phyloP scores from a whole-genome alignment of 37 sponge, comb jelly and placozoan genomes.

The Theonella swinhoei region DNA sequence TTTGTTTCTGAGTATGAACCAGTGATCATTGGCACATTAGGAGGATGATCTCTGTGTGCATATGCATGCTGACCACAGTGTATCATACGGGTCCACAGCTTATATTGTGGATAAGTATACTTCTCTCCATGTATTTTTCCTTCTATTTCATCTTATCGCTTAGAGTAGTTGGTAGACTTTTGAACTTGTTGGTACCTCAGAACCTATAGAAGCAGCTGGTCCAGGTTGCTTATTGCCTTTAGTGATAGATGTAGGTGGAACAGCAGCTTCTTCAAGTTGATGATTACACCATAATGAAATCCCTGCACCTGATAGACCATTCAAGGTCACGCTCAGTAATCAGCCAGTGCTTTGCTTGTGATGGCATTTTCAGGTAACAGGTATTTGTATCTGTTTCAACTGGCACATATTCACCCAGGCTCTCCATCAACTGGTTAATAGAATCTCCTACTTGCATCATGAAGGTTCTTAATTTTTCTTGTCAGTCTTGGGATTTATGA shows the following conservation, averaged over 20 bases:
- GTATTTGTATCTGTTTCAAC: neutral
- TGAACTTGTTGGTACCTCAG: no score
- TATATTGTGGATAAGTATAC: neutral
- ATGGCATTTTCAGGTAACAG: neutral
- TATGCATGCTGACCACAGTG: neutral
- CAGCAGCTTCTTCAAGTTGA: no score
- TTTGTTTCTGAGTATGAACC: neutral
- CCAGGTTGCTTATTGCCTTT: no score
- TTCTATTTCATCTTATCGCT: neutral
- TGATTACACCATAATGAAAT: slow-evolving; percentile 11
- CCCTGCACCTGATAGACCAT: neutral
- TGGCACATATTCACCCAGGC: slow-evolving; percentile 1
- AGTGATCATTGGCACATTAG: slow-evolving; percentile 10
- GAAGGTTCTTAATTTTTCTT: neutral
- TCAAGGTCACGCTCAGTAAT: neutral
- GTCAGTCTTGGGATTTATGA: slow-evolving; percentile 8
- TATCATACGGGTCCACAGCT: slow-evolving; percentile 12
- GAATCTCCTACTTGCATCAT: neutral
- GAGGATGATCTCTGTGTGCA: slow-evolving; percentile 6
- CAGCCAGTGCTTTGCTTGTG: neutral
- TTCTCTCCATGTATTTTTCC: slow-evolving; percentile 3
- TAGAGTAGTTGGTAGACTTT: neutral
- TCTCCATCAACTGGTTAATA: neutral
- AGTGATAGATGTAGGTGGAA: no score
- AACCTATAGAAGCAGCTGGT: no score